phyloP scores from a whole-genome alignment of 2,888 invertebrate genomes.

The Drosophila macrospina region DNA sequence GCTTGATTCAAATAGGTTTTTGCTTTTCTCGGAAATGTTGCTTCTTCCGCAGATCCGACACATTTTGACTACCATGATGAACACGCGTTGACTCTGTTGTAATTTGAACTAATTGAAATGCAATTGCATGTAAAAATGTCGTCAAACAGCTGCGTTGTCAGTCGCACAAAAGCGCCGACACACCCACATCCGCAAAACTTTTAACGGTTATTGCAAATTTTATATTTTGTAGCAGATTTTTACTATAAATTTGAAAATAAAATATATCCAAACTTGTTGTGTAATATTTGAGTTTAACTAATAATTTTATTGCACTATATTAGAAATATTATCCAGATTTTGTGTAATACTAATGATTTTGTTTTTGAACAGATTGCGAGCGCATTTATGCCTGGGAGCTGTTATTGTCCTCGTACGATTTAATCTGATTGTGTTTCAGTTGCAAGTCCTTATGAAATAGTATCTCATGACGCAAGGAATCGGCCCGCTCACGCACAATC shows the following conservation, averaged over 20 bases:
- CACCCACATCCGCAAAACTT: not conserved
- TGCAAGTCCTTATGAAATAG: slow-evolving; percentile 77
- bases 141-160: slow-evolving; percentile 40
- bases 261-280: not conserved
- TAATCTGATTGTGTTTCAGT: slow-evolving; percentile 63
- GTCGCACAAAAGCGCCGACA: slow-evolving; percentile 37
- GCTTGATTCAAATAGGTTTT: slow-evolving; percentile 46
- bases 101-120: slow-evolving; percentile 19
- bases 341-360: slow-evolving; percentile 25
- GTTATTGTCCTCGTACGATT: slow-evolving; percentile 60
- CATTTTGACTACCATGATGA: slow-evolving; percentile 45
- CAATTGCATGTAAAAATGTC: slow-evolving; percentile 14
- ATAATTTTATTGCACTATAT: slow-evolving; percentile 16
- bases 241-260: not conserved
- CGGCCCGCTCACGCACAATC: slow-evolving; percentile 75
- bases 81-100: not conserved
- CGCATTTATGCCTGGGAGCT: slow-evolving; percentile 59
- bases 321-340: slow-evolving; percentile 4
- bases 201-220: slow-evolving; percentile 17
- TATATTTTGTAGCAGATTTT: not conserved
- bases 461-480: slow-evolving; percentile 69
- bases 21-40: slow-evolving; percentile 30
- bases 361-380: not conserved
- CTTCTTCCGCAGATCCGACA: slow-evolving; percentile 57
- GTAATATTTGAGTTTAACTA: not conserved